phyloP scores from a whole-genome alignment of 2,888 invertebrate species.

The Noctua comes region DNA sequence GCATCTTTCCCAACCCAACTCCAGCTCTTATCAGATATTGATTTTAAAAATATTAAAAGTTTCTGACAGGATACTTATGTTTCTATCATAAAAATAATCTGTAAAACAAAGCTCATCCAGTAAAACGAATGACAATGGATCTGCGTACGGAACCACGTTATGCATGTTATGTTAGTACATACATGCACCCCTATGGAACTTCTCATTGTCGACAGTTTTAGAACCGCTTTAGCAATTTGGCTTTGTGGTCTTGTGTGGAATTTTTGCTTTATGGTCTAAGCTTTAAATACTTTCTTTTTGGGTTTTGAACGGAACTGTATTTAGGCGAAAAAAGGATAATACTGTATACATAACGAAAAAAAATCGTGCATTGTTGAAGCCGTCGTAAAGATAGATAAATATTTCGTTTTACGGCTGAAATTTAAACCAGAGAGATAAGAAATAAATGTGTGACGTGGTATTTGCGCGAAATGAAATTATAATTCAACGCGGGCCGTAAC shows the following conservation, averaged over 20 bases:
- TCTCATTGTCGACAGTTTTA: constrained; percentile 73
- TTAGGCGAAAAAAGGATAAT: constrained; percentile 41
- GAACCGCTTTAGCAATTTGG: constrained; percentile 77
- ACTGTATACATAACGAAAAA: constrained; percentile 35
- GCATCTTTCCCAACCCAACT: neutral
- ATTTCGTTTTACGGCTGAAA: constrained; percentile 60
- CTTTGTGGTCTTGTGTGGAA: constrained; percentile 76
- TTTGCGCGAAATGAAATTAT: constrained; percentile 75
- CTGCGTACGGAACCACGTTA: constrained; percentile 55
- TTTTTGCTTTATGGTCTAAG: constrained; percentile 73
- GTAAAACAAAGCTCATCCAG: constrained; percentile 41
- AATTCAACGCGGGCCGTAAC: constrained; percentile 75
- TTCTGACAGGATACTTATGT: neutral
- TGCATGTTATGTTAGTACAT: constrained; percentile 68
- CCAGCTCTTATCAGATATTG: neutral
- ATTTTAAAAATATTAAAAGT: neutral
- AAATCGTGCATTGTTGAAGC: constrained; percentile 55
- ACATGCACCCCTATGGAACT: constrained; percentile 70
- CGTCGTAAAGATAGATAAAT: constrained; percentile 65
- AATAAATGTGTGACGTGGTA: constrained; percentile 67
- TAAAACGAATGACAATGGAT: constrained; percentile 2
- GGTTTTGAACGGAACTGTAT: constrained; percentile 31
- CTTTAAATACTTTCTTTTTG: constrained; percentile 51
- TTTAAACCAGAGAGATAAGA: constrained; percentile 66
- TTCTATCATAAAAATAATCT: neutral